Base-by-base conservation (phyloP, 2,797 vertebrate species). In the Garrulus glandarius region DNA sequence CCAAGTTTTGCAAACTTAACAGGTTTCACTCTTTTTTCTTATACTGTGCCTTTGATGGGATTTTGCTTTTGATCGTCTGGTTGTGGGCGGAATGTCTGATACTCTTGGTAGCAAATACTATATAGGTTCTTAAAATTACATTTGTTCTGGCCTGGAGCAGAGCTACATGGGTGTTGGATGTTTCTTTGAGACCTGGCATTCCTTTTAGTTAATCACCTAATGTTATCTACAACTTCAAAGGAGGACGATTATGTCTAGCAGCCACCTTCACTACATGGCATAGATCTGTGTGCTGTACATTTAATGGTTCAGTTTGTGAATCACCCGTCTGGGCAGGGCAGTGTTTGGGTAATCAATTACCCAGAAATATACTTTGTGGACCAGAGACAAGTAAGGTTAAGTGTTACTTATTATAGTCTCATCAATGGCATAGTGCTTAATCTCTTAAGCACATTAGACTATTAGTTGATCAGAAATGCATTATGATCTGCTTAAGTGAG, bases 81-180 rank as follows among this genome's bases (percentile, higher is more conserved):
- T 85, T 95, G 96, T 95, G 91, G 84, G 92, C 86, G 92, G 92
- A 96, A 93, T 82, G 83, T 91, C 87, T 95, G 78, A 84, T 94
- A 52, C 15, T 72, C 77, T 94, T 93, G 81, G 83, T 91, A 89
- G 34, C 61, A 77, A 84, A 65, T 84, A 83, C 15, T 72, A 3
- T 36, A 49, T 53, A 37, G 44, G 39, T 85, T 94, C 69, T 91
- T 95, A 70, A 92, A 92, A 89, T 67, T 67, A 55, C 91, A 67
- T 84, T 94, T 94, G 43, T 94, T 95, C 75, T 91, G 92, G 87
- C 93, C 78, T 82, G 87, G 57, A 79, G 89, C 83, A 92, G 71
- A 86, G 65, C 19, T 81, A 2, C 52, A 61, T 90, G 91, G 87
- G 88, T 86, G 80, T 87, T 64, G 52, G 76, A 85, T 87, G 76